phyloP scores from a whole-genome alignment of 2,888 invertebrate species.

The Drosophila mettleri region DNA sequence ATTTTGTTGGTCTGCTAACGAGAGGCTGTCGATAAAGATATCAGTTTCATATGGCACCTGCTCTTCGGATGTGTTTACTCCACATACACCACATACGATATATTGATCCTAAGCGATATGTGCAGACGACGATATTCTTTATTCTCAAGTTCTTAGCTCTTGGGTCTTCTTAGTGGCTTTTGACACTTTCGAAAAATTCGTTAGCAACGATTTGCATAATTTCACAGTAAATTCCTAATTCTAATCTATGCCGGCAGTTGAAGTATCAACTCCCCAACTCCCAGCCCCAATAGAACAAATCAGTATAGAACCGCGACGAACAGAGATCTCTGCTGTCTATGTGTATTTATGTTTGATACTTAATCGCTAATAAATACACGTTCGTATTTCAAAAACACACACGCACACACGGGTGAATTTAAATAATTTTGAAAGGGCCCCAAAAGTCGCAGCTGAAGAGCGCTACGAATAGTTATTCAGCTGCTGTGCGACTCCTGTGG shows the following conservation, averaged over 20 bases:
- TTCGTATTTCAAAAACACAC: conserved; percentile 72
- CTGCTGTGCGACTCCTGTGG: conserved; percentile 70
- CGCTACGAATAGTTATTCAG: conserved; percentile 24
- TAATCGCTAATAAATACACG: conserved; percentile 76
- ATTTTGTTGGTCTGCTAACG: conserved; percentile 50
- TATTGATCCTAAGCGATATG: conserved; percentile 20
- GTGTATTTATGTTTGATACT: conserved; percentile 62
- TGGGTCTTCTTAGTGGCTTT: conserved; percentile 52
- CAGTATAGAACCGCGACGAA: conserved; percentile 6
- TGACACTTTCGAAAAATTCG: conserved; percentile 77
- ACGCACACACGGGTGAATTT: conserved; percentile 44
- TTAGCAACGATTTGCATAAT: conserved; percentile 75
- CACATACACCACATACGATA: conserved; percentile 1
- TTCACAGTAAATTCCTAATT: conserved; percentile 78
- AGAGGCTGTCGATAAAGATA: conserved; percentile 66
- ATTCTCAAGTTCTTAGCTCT: not conserved
- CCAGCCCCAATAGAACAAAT: conserved; percentile 8
- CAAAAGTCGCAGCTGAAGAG: not conserved
- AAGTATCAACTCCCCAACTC: conserved; percentile 33
- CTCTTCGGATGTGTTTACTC: conserved; percentile 16
- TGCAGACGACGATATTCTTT: not conserved
- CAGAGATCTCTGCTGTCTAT: conserved; percentile 6
- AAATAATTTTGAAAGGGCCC: conserved; percentile 72
- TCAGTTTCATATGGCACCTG: conserved; percentile 61
- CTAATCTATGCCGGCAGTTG: conserved; percentile 55